Evolutionary conservation across 2,797 vertebrate genomes (phyloP).

Genomic region (Buphagus erythrorhynchus): DNA sequence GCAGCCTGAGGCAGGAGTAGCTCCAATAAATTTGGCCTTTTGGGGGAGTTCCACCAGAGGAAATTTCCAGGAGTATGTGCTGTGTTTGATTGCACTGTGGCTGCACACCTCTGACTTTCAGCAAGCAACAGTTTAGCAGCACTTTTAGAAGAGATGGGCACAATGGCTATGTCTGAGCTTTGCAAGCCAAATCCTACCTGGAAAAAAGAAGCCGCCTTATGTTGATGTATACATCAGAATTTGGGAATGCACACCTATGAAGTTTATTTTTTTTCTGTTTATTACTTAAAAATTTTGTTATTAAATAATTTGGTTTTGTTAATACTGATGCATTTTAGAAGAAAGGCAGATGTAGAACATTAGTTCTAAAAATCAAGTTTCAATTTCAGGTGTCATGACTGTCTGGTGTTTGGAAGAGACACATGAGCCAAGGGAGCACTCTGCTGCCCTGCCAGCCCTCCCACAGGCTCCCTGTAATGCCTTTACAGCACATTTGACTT

Average conservation of each 20-base stretch:
- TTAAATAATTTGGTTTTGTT: neutral
- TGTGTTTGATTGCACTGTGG: neutral
- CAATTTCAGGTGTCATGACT: neutral
- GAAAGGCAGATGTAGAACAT: neutral
- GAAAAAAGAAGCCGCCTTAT: neutral
- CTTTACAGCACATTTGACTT: neutral
- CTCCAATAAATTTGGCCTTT: conserved; percentile 51
- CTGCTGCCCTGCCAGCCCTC: neutral
- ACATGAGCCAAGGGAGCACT: neutral
- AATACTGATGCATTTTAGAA: neutral
- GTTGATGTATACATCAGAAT: neutral
- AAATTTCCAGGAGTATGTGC: neutral
- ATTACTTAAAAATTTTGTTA: neutral
- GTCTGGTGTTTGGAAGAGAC: neutral
- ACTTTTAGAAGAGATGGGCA: neutral
- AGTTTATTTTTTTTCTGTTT: neutral
- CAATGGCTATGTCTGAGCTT: neutral
- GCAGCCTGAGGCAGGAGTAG: conserved; percentile 17
- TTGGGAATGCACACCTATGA: neutral
- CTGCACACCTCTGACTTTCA: neutral
- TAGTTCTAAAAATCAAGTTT: neutral
- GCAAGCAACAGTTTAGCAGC: neutral
- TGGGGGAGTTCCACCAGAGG: conserved; percentile 19
- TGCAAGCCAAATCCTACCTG: neutral
- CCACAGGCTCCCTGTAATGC: neutral